Percentiles rank a stretch among this genome's conserved stretches.
Evolutionary conservation across 2,113 vertebrate genomes (phyloP).

Genomic region (Myotis yumanensis): DNA sequence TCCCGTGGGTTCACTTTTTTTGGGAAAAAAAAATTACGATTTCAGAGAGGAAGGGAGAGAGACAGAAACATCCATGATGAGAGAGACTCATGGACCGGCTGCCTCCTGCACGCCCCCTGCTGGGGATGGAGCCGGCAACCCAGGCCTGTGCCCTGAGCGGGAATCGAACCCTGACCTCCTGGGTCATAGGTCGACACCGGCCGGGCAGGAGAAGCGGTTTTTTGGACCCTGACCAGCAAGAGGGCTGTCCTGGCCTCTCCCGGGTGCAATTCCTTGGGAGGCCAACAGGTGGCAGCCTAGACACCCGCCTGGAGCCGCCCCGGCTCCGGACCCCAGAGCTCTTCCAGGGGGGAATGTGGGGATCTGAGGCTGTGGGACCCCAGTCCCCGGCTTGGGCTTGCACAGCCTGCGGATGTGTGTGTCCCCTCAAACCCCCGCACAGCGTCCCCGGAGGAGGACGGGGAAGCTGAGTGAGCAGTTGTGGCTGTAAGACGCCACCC

Average conservation of each 20-base stretch:
- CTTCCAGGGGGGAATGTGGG: neutral
- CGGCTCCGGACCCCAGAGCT: neutral
- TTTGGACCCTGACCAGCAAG: neutral
- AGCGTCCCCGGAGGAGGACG: neutral
- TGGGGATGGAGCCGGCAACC: too few relatives aligned
- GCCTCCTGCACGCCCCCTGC: too few relatives aligned
- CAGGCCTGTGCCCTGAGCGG: too few relatives aligned
- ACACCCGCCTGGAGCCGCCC: constrained; percentile 41
- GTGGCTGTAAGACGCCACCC: neutral
- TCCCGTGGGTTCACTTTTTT: neutral
- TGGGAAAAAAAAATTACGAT: neutral
- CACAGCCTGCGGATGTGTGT: neutral
- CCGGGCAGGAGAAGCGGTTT: neutral
- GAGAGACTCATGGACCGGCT: too few relatives aligned
- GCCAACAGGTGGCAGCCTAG: constrained; percentile 83
- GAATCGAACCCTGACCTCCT: too few relatives aligned
- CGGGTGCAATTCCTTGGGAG: neutral
- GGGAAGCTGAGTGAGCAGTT: neutral
- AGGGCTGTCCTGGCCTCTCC: neutral
- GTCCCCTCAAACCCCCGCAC: neutral
- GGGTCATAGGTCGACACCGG: too few relatives aligned
- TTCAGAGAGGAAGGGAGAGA: too few relatives aligned
- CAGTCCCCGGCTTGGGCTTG: neutral
- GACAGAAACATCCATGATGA: too few relatives aligned
- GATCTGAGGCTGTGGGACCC: rapidly evolving